Evolutionary conservation across 37 sponge, comb jelly and placozoan genomes (phyloP).

Genomic region (Geodia barretti): DNA sequence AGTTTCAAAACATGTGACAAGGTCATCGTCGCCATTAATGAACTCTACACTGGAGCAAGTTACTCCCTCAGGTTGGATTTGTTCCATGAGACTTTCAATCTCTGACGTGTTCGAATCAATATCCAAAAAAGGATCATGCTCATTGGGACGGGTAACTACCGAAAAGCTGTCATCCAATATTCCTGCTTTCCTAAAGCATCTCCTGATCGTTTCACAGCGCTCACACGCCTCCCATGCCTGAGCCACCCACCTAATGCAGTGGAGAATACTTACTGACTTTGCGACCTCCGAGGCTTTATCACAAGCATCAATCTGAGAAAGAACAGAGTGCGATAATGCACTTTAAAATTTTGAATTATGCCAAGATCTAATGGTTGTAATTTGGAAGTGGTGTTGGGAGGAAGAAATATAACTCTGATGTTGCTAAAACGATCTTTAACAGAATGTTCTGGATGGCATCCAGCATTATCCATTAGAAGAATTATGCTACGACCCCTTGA

Average conservation of each 20-base stretch:
- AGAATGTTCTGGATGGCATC: slow-evolving; percentile 48
- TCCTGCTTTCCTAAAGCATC: slow-evolving; percentile 61
- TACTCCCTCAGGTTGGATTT: background rate
- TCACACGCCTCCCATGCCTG: slow-evolving; percentile 62
- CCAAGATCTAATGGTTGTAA: slow-evolving; percentile 74
- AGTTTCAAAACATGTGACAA: background rate
- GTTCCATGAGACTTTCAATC: no score
- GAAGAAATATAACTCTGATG: slow-evolving; percentile 57
- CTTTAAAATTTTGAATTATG: slow-evolving; percentile 71
- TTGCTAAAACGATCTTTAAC: slow-evolving; percentile 44
- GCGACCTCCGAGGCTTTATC: slow-evolving; percentile 39
- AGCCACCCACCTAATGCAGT: slow-evolving; percentile 58
- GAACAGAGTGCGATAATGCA: slow-evolving; percentile 50
- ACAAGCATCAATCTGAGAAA: slow-evolving; percentile 53
- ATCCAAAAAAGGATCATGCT: slow-evolving; percentile 30
- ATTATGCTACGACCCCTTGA: slow-evolving; percentile 37
- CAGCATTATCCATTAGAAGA: slow-evolving; percentile 73
- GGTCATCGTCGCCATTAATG: background rate
- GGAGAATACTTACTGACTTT: slow-evolving; percentile 55
- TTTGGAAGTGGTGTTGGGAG: slow-evolving; percentile 65
- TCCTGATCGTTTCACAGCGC: slow-evolving; percentile 45
- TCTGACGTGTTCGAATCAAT: no score
- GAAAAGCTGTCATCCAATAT: slow-evolving; percentile 6
- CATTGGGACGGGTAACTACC: background rate
- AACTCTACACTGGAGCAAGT: background rate